Evolutionary conservation across 1,140 invertebrate genomes (phyloP).

Genomic region (Brachionus plicatilis): DNA sequence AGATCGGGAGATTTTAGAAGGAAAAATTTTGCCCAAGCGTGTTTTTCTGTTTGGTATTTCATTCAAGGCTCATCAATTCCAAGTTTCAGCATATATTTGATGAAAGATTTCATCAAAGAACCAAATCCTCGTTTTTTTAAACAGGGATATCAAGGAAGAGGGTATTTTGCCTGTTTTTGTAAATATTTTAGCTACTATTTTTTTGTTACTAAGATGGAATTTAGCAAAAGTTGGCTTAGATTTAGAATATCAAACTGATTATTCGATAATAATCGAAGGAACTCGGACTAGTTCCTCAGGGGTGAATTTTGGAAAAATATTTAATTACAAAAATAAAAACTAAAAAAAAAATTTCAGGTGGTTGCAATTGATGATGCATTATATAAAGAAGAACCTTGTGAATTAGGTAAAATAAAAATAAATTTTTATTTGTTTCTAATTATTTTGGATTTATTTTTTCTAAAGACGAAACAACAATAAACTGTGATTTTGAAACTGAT

Average conservation of each 20-base stretch:
- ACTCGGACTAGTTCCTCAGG: neutral
- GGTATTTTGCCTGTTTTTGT: neutral
- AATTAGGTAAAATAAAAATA: neutral
- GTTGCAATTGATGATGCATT: slow-evolving; percentile 47
- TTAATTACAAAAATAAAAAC: too few species aligned
- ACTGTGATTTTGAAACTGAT: slow-evolving; percentile 67
- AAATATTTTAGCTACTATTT: neutral
- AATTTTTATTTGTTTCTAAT: too few species aligned
- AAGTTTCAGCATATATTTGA: neutral
- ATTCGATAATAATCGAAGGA: neutral
- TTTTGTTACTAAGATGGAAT: neutral
- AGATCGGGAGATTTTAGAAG: neutral
- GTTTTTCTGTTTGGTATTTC: slow-evolving; percentile 36
- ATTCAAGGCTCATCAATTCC: slow-evolving; percentile 11
- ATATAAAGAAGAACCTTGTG: neutral
- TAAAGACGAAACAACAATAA: slow-evolving; percentile 12
- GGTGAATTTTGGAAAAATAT: neutral
- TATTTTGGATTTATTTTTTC: neutral
- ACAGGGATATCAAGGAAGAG: neutral
- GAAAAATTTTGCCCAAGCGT: neutral
- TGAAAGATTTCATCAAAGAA: neutral
- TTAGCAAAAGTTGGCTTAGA: neutral
- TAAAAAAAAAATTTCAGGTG: neutral
- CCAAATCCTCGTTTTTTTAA: neutral
- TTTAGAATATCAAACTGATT: slow-evolving; percentile 4